Evolutionary conservation across 2,888 invertebrate genomes (phyloP).

Genomic region (Polymixis flavicincta): DNA sequence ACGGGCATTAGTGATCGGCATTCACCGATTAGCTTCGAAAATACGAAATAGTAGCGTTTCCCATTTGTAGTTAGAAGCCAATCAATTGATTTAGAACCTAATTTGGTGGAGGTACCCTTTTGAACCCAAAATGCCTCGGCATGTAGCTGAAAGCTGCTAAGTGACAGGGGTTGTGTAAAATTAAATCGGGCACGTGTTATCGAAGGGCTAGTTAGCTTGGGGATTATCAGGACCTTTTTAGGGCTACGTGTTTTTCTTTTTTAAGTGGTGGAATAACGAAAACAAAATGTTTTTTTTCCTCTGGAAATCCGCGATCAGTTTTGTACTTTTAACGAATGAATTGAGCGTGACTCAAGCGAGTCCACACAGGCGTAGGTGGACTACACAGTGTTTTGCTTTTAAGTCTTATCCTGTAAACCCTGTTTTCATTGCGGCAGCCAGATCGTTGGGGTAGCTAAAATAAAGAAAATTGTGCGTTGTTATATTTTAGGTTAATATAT

Average conservation of each 20-base stretch:
- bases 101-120: constrained; percentile 41
- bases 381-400: no score
- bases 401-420: no score
- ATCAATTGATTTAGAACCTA: constrained; percentile 62
- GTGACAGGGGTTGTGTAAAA: constrained; percentile 41
- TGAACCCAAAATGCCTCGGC: constrained; percentile 16
- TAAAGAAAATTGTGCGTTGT: no score
- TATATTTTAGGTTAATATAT: no score
- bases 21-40: constrained; percentile 57
- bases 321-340: no score
- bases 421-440: no score
- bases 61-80: constrained; percentile 63
- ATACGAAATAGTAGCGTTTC: constrained; percentile 41
- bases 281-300: not conserved
- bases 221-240: constrained; percentile 32
- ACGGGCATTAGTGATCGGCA: constrained; percentile 39
- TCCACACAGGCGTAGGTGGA: no score
- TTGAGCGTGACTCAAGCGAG: no score
- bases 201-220: constrained; percentile 19
- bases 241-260: not conserved
- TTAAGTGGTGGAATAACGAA: not conserved
- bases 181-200: constrained; percentile 41
- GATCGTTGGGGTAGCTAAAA: no score
- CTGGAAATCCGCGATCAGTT: no score
- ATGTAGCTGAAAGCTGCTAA: constrained; percentile 9